Evolutionary conservation across 2,113 vertebrate genomes (phyloP), one percentile per base, ranked within the genome.

Genomic region (Bujurquina vittata): DNA sequence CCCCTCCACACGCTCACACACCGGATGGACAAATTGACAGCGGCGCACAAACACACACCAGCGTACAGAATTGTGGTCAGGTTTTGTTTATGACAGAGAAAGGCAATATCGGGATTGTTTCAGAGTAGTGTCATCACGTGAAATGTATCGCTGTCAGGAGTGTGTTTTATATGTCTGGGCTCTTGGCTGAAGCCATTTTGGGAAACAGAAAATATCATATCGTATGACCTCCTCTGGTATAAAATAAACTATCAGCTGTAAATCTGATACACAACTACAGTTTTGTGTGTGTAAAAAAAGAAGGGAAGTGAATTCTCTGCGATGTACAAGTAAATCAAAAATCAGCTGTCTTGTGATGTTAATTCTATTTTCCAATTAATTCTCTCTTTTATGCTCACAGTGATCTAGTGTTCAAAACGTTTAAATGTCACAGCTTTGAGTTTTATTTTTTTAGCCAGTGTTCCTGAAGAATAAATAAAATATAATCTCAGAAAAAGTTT

Each of bases 51-150:
- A 67, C 33, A 80, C 62, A 81, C 56, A 83, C 55, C 60, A 26
- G 69, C 17, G 18, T 86, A 86, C 78, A 91, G 81, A 89, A 87
- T 88, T 93, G 92, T 91, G 92, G 92, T 93, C 92, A 87, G 93
- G 84, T 91, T 94, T 91, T 92, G 92, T 95, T 95, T 95, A 94
- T 91, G 92, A 90, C 89, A 77, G 67, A 89, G 94, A 92, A 94
- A 95, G 91, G 89, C 90, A 95, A 95, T 95, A 95, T 95, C 90
- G 43, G 91, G 94, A 95, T 94, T 94, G 93, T 94, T 94, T 93
- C 88, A 89, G 93, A 95, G 93, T 86, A 91, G 92, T 94, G 94
- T 94, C 93, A 95, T 95, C 93, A 94, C 85, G 80, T 93, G 92
- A 93, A 92, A 94, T 93, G 94, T 92, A 94, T 94, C 91, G 60